Evolutionary conservation across 2,113 vertebrate species (phyloP).

Genomic region (Quiscalus mexicanus): DNA sequence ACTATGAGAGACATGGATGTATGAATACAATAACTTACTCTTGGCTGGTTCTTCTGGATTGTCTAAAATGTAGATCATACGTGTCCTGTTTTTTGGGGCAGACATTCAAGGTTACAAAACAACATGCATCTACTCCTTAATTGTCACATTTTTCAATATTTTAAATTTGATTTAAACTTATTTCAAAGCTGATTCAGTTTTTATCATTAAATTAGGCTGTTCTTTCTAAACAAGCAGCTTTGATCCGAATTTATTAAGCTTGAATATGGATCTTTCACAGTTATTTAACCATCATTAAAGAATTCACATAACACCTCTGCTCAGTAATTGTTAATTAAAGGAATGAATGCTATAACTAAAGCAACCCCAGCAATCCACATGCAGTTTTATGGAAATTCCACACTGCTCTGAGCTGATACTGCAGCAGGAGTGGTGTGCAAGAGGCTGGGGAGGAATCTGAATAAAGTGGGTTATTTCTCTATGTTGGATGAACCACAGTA

Average conservation of each 20-base stretch:
- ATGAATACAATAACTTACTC: background rate
- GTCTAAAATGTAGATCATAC: background rate
- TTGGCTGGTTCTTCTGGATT: background rate
- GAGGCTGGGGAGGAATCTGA: background rate
- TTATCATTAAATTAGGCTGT: background rate
- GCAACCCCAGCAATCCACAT: background rate
- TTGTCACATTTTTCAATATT: background rate
- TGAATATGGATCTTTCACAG: background rate
- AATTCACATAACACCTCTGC: background rate
- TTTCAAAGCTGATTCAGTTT: background rate
- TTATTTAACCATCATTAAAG: background rate
- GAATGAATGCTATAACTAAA: background rate
- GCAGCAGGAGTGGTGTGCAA: background rate
- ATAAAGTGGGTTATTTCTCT: background rate
- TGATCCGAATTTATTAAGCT: background rate
- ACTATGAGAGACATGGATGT: no score
- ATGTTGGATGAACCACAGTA: background rate
- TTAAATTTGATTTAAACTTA: background rate
- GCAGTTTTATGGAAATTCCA: background rate
- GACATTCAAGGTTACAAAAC: background rate
- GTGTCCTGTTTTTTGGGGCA: background rate
- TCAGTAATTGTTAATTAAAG: background rate
- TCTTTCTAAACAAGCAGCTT: background rate
- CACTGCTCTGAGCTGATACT: background rate
- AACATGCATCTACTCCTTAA: background rate